phyloP scores from a whole-genome alignment of 2,113 vertebrate genomes.

The Indicator maculatus region DNA sequence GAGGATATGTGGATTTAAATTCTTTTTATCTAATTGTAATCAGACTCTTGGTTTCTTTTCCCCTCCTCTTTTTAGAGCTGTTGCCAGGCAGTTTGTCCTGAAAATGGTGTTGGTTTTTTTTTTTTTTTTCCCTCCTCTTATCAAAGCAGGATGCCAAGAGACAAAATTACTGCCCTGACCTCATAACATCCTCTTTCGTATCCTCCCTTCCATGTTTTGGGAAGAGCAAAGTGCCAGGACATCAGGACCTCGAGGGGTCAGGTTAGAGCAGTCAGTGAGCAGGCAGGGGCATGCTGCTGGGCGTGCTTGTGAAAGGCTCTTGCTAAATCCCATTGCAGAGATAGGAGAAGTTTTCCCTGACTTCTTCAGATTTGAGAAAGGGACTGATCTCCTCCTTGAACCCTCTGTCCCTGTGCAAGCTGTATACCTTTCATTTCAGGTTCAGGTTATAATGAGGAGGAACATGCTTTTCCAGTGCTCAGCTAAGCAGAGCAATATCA shows the following conservation, averaged over 20 bases:
- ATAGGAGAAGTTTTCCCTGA: neutral
- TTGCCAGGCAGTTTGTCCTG: neutral
- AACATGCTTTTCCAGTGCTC: neutral
- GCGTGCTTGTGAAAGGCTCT: neutral
- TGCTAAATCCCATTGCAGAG: neutral
- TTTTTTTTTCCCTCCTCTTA: neutral
- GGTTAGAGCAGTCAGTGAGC: neutral
- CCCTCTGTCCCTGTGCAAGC: neutral
- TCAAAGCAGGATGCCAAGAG: slow-evolving; percentile 26
- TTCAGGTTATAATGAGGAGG: neutral
- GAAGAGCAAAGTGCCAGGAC: neutral
- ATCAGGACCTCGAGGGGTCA: neutral
- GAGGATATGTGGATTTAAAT: neutral
- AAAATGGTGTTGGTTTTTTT: neutral
- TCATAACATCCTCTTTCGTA: slow-evolving; percentile 40
- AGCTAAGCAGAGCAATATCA: neutral
- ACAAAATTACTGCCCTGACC: slow-evolving; percentile 7
- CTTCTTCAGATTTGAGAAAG: neutral
- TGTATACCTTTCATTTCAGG: neutral
- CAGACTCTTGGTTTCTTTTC: neutral
- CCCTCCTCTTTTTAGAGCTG: neutral
- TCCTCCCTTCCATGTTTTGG: slow-evolving; percentile 32
- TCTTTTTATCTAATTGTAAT: neutral
- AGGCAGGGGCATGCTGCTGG: neutral
- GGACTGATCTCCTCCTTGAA: neutral